Conservation (phyloP, 92 coral and sea anemone genomes). For the Zoanthus solanderi region DNA sequence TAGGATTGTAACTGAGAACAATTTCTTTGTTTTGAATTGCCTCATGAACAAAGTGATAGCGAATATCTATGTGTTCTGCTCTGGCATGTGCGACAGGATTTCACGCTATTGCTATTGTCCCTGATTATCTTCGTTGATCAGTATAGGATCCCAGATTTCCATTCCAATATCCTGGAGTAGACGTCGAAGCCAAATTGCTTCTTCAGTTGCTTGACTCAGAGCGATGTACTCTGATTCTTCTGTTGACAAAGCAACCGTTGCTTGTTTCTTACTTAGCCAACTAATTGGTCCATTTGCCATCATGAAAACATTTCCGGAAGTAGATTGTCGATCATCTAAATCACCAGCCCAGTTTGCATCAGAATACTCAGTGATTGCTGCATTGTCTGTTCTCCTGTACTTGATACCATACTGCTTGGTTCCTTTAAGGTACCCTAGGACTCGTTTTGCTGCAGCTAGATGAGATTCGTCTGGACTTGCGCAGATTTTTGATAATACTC, state of each 20-base stretch:
- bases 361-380: conserved; percentile 26
- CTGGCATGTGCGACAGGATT: conserved; percentile 61
- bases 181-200: conserved; percentile 49
- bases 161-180: conserved; percentile 51
- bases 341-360: conserved; percentile 64
- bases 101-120: conserved; percentile 33
- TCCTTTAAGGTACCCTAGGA: conserved; percentile 7
- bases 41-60: conserved; percentile 41
- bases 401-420: background rate
- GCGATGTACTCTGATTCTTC: conserved; percentile 64
- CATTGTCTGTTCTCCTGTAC: conserved; percentile 23
- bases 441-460: conserved; percentile 47
- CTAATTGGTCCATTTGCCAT: conserved; percentile 43
- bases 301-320: conserved; percentile 53
- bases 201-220: conserved; percentile 57
- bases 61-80: conserved; percentile 53
- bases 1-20: conserved; percentile 35
- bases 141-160: conserved; percentile 15
- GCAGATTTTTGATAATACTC: conserved; percentile 64
- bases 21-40: conserved; percentile 43
- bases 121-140: conserved; percentile 16
- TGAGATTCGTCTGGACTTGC: conserved; percentile 40
- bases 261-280: background rate
- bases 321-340: conserved; percentile 60
- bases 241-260: conserved; percentile 61